Evolutionary conservation across 2,113 vertebrate species (phyloP), one percentile per base, ranked within the genome.

Genomic region (Chrysochloris asiatica): DNA sequence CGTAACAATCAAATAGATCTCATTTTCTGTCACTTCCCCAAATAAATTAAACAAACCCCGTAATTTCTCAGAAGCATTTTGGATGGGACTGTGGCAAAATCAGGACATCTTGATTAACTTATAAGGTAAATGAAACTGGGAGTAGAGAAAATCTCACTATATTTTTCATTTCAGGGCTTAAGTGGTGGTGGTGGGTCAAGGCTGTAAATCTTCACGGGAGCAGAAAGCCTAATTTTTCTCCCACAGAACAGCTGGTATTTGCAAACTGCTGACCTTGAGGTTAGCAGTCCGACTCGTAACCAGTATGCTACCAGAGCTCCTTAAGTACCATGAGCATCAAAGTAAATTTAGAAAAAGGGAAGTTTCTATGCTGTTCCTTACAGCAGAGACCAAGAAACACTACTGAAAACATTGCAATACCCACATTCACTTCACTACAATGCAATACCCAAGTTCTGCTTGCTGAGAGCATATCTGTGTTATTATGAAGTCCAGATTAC

Each of bases 391-490:
- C n/a, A 77, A 61, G 59, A 81, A 43, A 82, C 33, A 76, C 21
- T 67, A 36, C 36, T 6, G 19, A 38, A 50, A 83, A 43, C 83
- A 92, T 38, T 4, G 13, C 50, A n/a, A 1, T 30, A 72, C 63
- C 50, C 61, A 16, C 41, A 43, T 88, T 54, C 72, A 48, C 77
- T 95, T n/a, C n/a, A n/a, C n/a, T n/a, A n/a, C n/a, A n/a, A n/a
- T n/a, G n/a, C n/a, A n/a, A n/a, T n/a, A n/a, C 85, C 83, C 88
- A 71, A 72, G 84, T 79, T 91, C 88, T 88, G 43, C 85, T 94
- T 96, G 96, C 88, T 83, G 82, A 95, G 82, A 91, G 88, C 73
- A 67, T 61, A 93, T 85, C 30, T n/a, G 10, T 71, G 36, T 91
- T 90, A 89, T 95, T n/a, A n/a, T n/a, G n/a, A n/a, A n/a, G n/a